phyloP scores from a whole-genome alignment of 2,797 vertebrate genomes.

The Rhadinocentrus ornatus region DNA sequence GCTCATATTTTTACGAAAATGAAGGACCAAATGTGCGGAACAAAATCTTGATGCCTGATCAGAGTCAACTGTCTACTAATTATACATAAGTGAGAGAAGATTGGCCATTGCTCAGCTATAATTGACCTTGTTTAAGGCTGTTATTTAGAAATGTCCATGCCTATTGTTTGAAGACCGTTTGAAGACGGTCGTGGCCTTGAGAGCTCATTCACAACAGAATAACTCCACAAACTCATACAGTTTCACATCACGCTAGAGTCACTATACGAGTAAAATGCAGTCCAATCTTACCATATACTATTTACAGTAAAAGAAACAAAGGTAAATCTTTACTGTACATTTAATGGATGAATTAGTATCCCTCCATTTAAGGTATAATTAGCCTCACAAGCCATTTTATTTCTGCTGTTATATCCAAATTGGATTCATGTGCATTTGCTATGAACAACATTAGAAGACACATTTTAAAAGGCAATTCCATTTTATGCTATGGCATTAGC shows the following conservation, averaged over 20 bases:
- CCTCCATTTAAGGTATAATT: not conserved
- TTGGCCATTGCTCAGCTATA: conserved; percentile 29
- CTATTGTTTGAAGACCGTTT: conserved; percentile 50
- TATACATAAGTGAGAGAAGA: conserved; percentile 42
- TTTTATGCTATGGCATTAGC: conserved; percentile 7
- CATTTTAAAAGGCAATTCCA: not conserved
- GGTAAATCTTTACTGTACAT: conserved; percentile 5
- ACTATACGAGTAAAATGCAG: not conserved
- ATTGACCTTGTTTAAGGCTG: conserved; percentile 44
- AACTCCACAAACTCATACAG: conserved; percentile 13
- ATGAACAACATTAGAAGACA: conserved; percentile 6
- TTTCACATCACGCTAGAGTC: not conserved
- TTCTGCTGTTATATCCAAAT: not conserved
- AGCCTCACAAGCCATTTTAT: not conserved
- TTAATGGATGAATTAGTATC: conserved; percentile 4
- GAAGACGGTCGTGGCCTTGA: conserved; percentile 19
- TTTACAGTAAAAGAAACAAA: not conserved
- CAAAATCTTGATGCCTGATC: conserved; percentile 32
- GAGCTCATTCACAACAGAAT: conserved; percentile 3
- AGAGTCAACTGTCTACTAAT: conserved; percentile 46
- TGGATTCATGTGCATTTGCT: conserved; percentile 5
- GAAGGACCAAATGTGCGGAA: conserved; percentile 6
- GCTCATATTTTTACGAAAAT: conserved; percentile 14
- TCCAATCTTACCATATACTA: not conserved
- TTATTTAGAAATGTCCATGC: conserved; percentile 50